A percentile compares a stretch with the other conserved stretches of the same genome.
These are phyloP conservation scores for Barbus barbus DNA, from an alignment of 2,113 vertebrate genomes.

Conservation along the genomic window DNA sequence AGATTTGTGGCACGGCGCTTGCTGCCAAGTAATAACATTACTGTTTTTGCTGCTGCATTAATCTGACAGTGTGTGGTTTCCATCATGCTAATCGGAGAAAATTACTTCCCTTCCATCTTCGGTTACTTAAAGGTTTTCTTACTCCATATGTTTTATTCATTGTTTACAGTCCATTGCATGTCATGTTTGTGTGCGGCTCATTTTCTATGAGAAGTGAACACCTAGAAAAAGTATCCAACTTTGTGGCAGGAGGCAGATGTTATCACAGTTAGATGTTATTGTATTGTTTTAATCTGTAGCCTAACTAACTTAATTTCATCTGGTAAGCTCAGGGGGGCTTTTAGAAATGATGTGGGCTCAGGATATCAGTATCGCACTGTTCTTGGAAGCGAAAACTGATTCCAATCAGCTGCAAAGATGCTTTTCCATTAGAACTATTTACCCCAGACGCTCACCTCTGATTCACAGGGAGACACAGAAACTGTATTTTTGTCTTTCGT, in stretches of 20 bases:
- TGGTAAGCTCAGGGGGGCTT: not conserved
- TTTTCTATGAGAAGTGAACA: not conserved
- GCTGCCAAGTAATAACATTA: constrained; percentile 34
- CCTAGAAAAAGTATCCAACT: not conserved
- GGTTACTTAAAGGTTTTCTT: constrained; percentile 12
- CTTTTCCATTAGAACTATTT: constrained; percentile 7
- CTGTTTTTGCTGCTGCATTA: constrained; percentile 15
- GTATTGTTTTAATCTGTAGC: constrained; percentile 9
- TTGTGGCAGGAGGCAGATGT: not conserved
- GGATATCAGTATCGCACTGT: not conserved
- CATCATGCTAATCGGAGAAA: constrained; percentile 42
- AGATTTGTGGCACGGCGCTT: not conserved
- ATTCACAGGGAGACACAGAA: not conserved
- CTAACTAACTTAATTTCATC: not conserved
- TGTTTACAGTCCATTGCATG: not conserved
- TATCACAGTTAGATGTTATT: not conserved
- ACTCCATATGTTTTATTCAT: constrained; percentile 41
- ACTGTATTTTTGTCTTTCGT: not conserved
- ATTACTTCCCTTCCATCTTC: constrained; percentile 26
- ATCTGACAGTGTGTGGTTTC: constrained; percentile 40
- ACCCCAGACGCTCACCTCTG: not conserved
- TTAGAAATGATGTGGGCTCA: not conserved
- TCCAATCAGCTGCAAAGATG: not conserved
- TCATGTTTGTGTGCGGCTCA: not conserved
- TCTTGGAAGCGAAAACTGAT: not conserved